Conservation (phyloP, 2,797 vertebrate genomes). For the Ammospiza maritima region DNA sequence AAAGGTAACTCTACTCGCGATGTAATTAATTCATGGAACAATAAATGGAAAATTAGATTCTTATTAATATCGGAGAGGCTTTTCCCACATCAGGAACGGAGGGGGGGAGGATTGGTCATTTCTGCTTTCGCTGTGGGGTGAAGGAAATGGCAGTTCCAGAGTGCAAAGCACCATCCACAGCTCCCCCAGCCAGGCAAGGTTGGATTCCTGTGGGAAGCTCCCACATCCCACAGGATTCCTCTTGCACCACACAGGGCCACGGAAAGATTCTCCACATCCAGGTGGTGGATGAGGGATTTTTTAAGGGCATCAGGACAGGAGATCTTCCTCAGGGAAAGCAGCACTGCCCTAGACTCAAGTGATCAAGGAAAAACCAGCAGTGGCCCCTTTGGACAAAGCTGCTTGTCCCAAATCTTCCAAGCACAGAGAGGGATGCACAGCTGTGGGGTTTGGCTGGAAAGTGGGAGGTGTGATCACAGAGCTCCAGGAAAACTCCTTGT, state of each 20-base stretch:
- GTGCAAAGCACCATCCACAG: neutral
- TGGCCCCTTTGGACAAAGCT: neutral
- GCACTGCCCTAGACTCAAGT: neutral
- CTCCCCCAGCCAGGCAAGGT: neutral
- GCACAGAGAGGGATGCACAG: neutral
- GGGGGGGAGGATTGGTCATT: conserved; percentile 11
- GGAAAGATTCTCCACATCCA: neutral
- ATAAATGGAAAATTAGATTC: conserved; percentile 77
- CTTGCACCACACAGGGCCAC: rapidly evolving
- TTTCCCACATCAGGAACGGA: conserved; percentile 24
- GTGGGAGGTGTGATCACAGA: neutral
- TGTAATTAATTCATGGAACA: conserved; percentile 79
- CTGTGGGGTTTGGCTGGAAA: neutral
- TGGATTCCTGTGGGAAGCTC: rapidly evolving
- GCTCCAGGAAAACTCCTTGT: too few species aligned
- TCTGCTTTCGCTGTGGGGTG: neutral
- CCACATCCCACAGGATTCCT: neutral
- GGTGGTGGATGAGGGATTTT: neutral
- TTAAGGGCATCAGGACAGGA: neutral
- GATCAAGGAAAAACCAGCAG: neutral
- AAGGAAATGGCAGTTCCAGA: neutral
- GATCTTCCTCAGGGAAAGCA: neutral
- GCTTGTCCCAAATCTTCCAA: neutral
- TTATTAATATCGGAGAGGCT: conserved; percentile 74
- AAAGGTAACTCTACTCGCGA: conserved; percentile 71